Percentiles rank a stretch among this genome's conserved stretches.
Evolutionary conservation across 2,888 invertebrate species (phyloP).

Genomic region (Parochlus steinenii): DNA sequence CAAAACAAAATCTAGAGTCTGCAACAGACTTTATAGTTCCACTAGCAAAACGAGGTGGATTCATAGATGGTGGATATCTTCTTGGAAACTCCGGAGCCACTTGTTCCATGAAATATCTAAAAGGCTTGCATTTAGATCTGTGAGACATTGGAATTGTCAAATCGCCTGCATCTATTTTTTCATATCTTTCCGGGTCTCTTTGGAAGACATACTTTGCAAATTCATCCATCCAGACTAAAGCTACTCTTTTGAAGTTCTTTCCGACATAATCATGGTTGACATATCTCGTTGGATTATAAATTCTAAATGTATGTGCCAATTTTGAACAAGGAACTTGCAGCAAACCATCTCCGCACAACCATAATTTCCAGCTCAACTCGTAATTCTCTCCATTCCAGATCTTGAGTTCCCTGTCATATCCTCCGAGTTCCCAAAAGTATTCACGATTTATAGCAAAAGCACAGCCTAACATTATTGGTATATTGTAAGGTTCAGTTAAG

Average conservation of each 20-base stretch:
- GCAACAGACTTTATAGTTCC: conserved; percentile 5
- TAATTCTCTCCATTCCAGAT: conserved; percentile 4
- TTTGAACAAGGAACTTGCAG: conserved; percentile 47
- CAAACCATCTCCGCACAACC: conserved; percentile 2
- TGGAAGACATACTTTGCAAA: background rate
- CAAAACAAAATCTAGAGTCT: conserved; percentile 2
- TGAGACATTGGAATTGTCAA: background rate
- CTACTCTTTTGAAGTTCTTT: conserved; percentile 5
- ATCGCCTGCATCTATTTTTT: conserved; percentile 4
- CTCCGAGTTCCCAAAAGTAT: conserved; percentile 5
- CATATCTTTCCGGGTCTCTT: background rate
- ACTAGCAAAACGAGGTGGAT: conserved; percentile 4
- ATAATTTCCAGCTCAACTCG: conserved; percentile 1
- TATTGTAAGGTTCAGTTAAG: conserved; percentile 32
- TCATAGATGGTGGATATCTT: conserved; percentile 2
- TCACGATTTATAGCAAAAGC: conserved; percentile 43
- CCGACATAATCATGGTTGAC: conserved; percentile 31
- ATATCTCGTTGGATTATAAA: conserved; percentile 77
- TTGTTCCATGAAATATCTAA: conserved; percentile 3
- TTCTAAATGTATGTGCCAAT: conserved; percentile 79
- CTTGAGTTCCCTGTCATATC: conserved; percentile 1
- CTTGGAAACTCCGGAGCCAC: conserved; percentile 3
- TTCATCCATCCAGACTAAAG: conserved; percentile 8
- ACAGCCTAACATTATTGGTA: conserved; percentile 95
- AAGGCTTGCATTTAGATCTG: conserved; percentile 7